Conservation (phyloP, 2,888 invertebrate genomes). For the Lochmaea crataegi region DNA sequence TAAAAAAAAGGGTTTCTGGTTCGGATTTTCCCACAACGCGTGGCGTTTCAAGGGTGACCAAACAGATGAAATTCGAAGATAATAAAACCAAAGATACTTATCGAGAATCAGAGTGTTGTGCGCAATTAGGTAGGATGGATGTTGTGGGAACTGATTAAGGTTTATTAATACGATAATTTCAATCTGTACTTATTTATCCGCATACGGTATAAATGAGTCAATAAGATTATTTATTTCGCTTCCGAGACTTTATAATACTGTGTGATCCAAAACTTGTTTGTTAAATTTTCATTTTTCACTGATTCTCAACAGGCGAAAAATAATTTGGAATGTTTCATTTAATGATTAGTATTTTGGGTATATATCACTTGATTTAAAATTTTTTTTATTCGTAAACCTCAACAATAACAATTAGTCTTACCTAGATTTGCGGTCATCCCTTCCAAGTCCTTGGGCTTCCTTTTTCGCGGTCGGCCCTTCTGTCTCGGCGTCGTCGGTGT, state of each 20-base stretch:
- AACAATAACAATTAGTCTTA: conserved; percentile 39
- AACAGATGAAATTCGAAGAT: conserved; percentile 43
- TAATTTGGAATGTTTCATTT: too few relatives aligned
- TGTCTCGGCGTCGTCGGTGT: conserved; percentile 80
- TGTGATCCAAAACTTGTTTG: too few relatives aligned
- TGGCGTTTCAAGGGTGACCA: conserved; percentile 46
- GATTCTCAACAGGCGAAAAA: too few relatives aligned
- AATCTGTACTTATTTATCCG: conserved; percentile 24
- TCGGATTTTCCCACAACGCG: conserved; percentile 49
- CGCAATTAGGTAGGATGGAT: conserved; percentile 41
- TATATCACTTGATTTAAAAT: too few relatives aligned
- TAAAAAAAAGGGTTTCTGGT: conserved; percentile 46
- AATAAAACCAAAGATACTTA: conserved; percentile 44
- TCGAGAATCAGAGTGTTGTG: conserved; percentile 45
- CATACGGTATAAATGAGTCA: conserved; percentile 32
- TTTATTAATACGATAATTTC: conserved; percentile 33
- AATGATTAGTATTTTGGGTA: too few relatives aligned
- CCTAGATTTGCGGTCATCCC: conserved; percentile 61
- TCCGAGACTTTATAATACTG: conserved; percentile 35
- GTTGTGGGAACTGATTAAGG: conserved; percentile 47
- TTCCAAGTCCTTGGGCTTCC: conserved; percentile 89
- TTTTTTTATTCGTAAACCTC: too few relatives aligned
- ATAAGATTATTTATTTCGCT: conserved; percentile 38
- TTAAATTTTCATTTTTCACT: too few relatives aligned
- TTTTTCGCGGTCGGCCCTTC: conserved; percentile 85